A percentile compares a stretch with the other conserved stretches of the same genome.
Evolutionary conservation across 2,888 invertebrate genomes (phyloP).

Genomic region (Argynnis bischoffii): DNA sequence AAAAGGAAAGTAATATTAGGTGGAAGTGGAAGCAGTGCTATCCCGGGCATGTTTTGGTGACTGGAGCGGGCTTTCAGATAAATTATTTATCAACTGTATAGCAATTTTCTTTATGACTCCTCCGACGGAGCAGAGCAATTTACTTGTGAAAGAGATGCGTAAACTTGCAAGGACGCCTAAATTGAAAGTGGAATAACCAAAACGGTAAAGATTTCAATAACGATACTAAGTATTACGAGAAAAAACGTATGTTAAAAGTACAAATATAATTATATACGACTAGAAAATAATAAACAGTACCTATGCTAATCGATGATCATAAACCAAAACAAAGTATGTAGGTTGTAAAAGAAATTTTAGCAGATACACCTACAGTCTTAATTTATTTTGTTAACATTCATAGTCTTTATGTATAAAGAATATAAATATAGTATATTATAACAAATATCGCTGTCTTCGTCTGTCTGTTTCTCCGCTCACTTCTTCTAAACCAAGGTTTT

Average conservation of each 20-base stretch:
- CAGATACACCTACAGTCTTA: too few species aligned
- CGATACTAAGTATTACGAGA: conserved; percentile 48
- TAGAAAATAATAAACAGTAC: conserved; percentile 5
- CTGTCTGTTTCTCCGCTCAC: too few species aligned
- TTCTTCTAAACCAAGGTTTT: too few species aligned
- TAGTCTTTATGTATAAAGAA: too few species aligned
- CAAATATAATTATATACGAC: conserved; percentile 39
- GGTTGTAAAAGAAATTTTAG: too few species aligned
- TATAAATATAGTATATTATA: too few species aligned
- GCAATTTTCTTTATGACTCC: conserved; percentile 83
- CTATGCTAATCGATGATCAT: conserved; percentile 38
- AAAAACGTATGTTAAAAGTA: conserved; percentile 58
- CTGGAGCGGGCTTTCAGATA: conserved; percentile 81
- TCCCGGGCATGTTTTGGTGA: conserved; percentile 77
- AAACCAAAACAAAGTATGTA: too few species aligned
- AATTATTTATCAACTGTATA: conserved; percentile 83
- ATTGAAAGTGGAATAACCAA: conserved; percentile 75
- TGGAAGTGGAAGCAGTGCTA: conserved; percentile 71
- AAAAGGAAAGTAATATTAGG: conserved; percentile 82
- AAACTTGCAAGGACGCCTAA: conserved; percentile 78
- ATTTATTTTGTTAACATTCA: too few species aligned
- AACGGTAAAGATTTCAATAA: conserved; percentile 72
- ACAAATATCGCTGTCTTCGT: too few species aligned
- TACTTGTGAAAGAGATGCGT: conserved; percentile 80
- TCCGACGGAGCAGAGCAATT: conserved; percentile 81